phyloP scores from a whole-genome alignment of 1,140 invertebrate genomes.

The Sycophila sp. region DNA sequence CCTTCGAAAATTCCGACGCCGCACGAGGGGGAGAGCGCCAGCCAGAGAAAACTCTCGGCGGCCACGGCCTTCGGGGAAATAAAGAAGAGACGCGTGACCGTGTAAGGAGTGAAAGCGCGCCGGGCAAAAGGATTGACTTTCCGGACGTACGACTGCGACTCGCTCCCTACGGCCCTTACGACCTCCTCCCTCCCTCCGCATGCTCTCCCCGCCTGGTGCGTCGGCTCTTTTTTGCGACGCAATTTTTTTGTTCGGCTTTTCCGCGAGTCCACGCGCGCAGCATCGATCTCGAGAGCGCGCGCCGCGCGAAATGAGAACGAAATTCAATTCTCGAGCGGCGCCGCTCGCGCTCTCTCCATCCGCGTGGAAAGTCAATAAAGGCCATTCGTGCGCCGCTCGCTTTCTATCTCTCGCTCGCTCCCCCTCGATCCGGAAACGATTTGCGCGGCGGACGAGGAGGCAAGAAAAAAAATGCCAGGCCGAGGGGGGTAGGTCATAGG shows the following conservation, averaged over 20 bases:
- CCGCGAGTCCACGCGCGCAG: background rate
- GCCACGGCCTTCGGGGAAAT: no score
- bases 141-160: no score
- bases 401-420: no score
- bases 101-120: slow-evolving; percentile 17
- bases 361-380: slow-evolving; percentile 10
- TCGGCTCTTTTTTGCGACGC: no score
- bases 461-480: background rate
- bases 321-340: slow-evolving; percentile 6
- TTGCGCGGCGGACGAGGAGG: background rate
- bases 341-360: no score
- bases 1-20: no score
- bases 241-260: background rate
- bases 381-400: background rate
- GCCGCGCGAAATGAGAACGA: slow-evolving; percentile 1
- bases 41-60: no score
- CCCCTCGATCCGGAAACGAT: slow-evolving; percentile 16
- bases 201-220: no score
- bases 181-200: no score
- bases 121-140: no score
- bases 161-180: no score
- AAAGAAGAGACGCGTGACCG: background rate
- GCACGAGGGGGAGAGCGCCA: no score
- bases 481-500: background rate
- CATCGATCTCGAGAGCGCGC: background rate